Percentiles rank a stretch among this genome's conserved stretches.
Evolutionary conservation across 1,140 invertebrate genomes (phyloP).

Genomic region (silkworm (Bombyx mori)): DNA sequence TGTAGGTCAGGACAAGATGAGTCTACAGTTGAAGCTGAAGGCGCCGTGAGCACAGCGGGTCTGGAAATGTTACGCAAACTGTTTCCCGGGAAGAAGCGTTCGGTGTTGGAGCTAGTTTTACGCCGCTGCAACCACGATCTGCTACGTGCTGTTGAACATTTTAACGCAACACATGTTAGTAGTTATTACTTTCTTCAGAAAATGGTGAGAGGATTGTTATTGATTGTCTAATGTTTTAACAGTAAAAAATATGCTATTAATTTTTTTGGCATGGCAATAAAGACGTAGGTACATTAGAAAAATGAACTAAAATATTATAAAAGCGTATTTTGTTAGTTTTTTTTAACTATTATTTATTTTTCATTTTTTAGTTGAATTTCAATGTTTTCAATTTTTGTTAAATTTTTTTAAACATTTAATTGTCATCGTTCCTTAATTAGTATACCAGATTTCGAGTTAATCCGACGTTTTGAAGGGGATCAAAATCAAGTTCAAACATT

Average conservation of each 20-base stretch:
- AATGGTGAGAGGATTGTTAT: background rate
- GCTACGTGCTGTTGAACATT: slow-evolving; percentile 76
- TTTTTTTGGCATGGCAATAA: background rate
- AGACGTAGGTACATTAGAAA: background rate
- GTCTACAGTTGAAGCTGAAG: slow-evolving; percentile 8
- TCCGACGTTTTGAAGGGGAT: too few species aligned
- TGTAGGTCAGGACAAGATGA: too few species aligned
- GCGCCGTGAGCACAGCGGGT: slow-evolving; percentile 54
- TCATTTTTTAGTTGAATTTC: too few species aligned
- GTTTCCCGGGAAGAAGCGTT: slow-evolving; percentile 89
- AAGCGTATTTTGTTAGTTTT: too few species aligned
- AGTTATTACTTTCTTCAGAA: background rate
- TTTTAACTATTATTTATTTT: too few species aligned
- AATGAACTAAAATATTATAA: background rate
- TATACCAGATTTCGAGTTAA: too few species aligned
- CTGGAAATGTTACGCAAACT: slow-evolving; percentile 88
- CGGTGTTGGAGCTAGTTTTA: slow-evolving; percentile 89
- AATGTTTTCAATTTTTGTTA: too few species aligned
- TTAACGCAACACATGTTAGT: slow-evolving; percentile 61
- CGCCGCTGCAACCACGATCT: slow-evolving; percentile 89
- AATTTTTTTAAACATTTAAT: too few species aligned
- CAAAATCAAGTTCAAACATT: too few species aligned
- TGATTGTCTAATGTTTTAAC: background rate
- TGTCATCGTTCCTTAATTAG: too few species aligned
- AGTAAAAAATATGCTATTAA: background rate